Evolutionary conservation across 1,140 invertebrate genomes (phyloP).

Genomic region (Bombus difficillimus): DNA sequence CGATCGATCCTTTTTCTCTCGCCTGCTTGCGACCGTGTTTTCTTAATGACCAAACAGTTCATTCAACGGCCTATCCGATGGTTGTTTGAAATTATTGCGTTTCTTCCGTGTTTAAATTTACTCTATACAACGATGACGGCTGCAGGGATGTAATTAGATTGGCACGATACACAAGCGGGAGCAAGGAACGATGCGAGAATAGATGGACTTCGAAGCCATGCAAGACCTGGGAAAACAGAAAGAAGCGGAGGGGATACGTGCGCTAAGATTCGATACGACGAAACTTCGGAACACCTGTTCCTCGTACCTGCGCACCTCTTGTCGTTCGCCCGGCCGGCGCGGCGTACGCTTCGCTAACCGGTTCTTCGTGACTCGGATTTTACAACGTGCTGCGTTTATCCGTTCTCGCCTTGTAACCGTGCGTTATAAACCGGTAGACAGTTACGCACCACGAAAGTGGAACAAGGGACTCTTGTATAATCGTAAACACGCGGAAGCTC

Average conservation of each 20-base stretch:
- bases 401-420: conserved; percentile 26
- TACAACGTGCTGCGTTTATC: conserved; percentile 50
- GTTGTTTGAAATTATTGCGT: not conserved
- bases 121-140: not conserved
- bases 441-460: conserved; percentile 55
- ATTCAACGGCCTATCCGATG: not conserved
- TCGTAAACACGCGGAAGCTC: conserved; percentile 29
- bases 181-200: not conserved
- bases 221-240: not conserved
- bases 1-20: not conserved
- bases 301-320: conserved; percentile 46
- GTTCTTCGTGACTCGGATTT: conserved; percentile 67
- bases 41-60: conserved; percentile 11
- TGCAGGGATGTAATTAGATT: not conserved
- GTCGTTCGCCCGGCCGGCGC: conserved; percentile 8
- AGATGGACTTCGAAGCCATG: not conserved
- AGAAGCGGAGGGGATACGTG: not conserved
- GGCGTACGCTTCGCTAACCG: conserved; percentile 51
- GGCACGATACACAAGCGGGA: not conserved
- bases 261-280: not conserved
- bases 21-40: not conserved
- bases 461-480: conserved; percentile 36
- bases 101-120: not conserved
- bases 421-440: conserved; percentile 48
- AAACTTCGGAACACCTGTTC: conserved; percentile 65